Evolutionary conservation across 2,113 vertebrate genomes (phyloP).

Genomic region (Oncorhynchus keta): DNA sequence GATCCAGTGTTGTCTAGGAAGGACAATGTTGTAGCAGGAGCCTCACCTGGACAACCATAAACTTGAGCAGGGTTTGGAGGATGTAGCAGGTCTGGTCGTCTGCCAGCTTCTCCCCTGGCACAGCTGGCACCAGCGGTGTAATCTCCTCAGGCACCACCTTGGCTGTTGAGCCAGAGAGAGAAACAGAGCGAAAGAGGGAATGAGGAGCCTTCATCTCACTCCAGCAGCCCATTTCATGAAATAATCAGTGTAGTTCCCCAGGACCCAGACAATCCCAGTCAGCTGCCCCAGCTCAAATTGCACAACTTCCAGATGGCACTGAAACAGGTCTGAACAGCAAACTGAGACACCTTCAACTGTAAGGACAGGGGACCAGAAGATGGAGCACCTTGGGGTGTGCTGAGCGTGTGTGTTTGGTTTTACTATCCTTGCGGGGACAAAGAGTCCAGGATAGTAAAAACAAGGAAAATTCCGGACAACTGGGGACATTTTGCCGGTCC

Average conservation of each 20-base stretch:
- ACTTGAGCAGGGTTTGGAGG: conserved; percentile 91
- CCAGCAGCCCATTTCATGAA: not conserved
- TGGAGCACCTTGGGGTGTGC: too few relatives aligned
- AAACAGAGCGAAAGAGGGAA: too few relatives aligned
- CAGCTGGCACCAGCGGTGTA: conserved; percentile 85
- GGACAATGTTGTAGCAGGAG: not conserved
- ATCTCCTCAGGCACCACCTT: conserved; percentile 96
- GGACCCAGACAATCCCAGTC: not conserved
- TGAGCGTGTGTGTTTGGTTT: too few relatives aligned
- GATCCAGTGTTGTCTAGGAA: too few relatives aligned
- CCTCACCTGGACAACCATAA: conserved; percentile 94
- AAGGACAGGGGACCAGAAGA: not conserved
- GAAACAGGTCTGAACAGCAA: not conserved
- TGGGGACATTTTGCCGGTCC: too few relatives aligned
- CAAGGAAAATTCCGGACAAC: too few relatives aligned
- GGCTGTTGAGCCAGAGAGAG: conserved; percentile 64
- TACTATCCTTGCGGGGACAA: too few relatives aligned
- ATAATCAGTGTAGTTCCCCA: not conserved
- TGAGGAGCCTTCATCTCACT: not conserved
- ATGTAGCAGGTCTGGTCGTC: conserved; percentile 95
- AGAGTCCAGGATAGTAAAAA: too few relatives aligned
- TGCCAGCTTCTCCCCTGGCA: conserved; percentile 85
- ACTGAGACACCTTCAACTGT: not conserved
- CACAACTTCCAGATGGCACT: not conserved
- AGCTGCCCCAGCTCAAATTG: not conserved